Evolutionary conservation across 2,888 invertebrate genomes (phyloP).

Genomic region (Cantharis nigra): DNA sequence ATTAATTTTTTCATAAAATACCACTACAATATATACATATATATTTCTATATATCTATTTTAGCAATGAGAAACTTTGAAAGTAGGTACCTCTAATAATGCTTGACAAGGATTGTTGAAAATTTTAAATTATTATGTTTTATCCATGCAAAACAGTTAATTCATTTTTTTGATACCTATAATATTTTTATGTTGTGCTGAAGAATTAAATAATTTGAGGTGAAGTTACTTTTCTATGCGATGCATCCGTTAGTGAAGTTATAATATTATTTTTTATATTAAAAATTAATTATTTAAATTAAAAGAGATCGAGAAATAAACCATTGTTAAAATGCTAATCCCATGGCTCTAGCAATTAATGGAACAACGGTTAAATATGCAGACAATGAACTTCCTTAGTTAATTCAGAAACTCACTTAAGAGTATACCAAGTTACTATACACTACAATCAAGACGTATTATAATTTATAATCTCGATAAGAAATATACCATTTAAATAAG

Average conservation of each 20-base stretch:
- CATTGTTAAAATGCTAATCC: constrained; percentile 21
- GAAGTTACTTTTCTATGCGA: neutral
- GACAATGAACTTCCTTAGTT: constrained; percentile 22
- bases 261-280: neutral
- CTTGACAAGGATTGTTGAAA: too few relatives aligned
- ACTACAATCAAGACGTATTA: neutral
- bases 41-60: too few relatives aligned
- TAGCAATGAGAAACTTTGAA: too few relatives aligned
- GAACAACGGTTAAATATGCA: constrained; percentile 21
- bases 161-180: neutral
- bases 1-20: too few relatives aligned
- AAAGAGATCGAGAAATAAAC: constrained; percentile 17
- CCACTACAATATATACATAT: too few relatives aligned
- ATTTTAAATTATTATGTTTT: too few relatives aligned
- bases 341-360: constrained; percentile 18
- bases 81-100: too few relatives aligned
- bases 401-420: constrained; percentile 4
- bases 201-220: neutral
- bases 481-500: neutral
- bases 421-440: neutral
- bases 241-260: neutral
- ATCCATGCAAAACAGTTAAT: neutral
- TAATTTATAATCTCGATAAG: neutral
- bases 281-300: constrained; percentile 19
- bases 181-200: neutral